Base-by-base conservation (phyloP, 1,140 invertebrate species). In the Halictus rubicundus region DNA sequence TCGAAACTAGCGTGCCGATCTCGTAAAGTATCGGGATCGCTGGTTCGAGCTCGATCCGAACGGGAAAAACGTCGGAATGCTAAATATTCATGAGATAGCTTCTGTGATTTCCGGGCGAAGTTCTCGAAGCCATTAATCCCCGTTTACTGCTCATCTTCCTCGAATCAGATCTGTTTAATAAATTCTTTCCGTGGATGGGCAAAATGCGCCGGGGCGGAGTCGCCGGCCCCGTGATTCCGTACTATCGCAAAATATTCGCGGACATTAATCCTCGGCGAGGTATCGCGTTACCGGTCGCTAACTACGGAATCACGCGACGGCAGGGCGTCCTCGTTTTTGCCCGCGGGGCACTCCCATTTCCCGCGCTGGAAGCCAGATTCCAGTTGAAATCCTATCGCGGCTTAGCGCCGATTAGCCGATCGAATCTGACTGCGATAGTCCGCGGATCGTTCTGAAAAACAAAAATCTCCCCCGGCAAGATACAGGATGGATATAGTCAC, bases 371-470 rank as follows among this genome's bases (percentile, higher is more conserved):
- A 75, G 42, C 57, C 23, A 21, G 21, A 42, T 66, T 75, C 72
- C 32, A 21, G 27, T 42, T 54, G 72, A 75, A 75, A 66, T 42
- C 57, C 63, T 57, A 66, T 75, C 72, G 72, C 19, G 8, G 8
- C 16, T 32, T 6, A 25, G 39, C 0, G 46, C 49, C 65, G 46
- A 49, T 75, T 66, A 81, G 54, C 39, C 59, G 70, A 77, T 72
- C 69, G 49, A 73, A 78, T 82, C 69, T 82, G 57, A n/a, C 10
- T 66, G 39, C 59, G 65, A 60, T 64, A 64, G 81, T 32, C 32
- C 32, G 32, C 32, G 32, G 32, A 32, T 32, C 32, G 32, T 32
- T 32, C 3, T 32, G 5, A 2, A 32, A 32, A 32, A 32, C 32
- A 32, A 32, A 32, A 32, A 32, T 32, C 5, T 32, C 32, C 32